These are phyloP conservation scores for Karalla daura DNA, from an alignment of 2,797 vertebrate genomes.

Conservation along the genomic window DNA sequence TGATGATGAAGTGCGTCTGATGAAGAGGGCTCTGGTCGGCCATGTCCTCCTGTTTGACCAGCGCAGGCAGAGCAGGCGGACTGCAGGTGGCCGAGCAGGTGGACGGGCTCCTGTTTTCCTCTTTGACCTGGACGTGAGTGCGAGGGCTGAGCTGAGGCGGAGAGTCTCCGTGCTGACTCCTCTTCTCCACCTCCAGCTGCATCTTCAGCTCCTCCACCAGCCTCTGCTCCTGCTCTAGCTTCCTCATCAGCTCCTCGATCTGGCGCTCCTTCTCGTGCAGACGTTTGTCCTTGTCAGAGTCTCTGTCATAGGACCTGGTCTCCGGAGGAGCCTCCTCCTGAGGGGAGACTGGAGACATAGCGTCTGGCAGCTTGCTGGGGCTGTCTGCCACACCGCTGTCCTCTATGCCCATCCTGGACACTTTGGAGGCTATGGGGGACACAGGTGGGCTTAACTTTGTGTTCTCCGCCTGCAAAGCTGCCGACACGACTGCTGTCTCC, in stretches of 20 bases:
- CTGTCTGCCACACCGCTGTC: constrained; percentile 82
- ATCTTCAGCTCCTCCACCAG: constrained; percentile 96
- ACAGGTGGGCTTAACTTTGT: constrained; percentile 85
- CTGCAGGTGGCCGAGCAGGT: constrained; percentile 58
- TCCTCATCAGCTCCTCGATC: constrained; percentile 94
- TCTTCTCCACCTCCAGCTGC: constrained; percentile 95
- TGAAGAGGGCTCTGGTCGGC: constrained; percentile 41
- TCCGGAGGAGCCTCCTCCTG: constrained; percentile 76
- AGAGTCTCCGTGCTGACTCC: constrained; percentile 83
- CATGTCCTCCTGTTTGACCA: constrained; percentile 86
- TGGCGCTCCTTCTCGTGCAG: constrained; percentile 97
- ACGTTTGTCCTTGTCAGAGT: constrained; percentile 92
- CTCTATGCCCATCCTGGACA: constrained; percentile 86
- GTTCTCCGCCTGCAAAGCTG: constrained; percentile 70
- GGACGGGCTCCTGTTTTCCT: constrained; percentile 76
- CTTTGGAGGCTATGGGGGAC: constrained; percentile 90
- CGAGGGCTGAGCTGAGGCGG: constrained; percentile 51
- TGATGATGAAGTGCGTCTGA: constrained; percentile 65
- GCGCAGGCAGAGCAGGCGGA: constrained; percentile 66
- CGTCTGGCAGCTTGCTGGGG: constrained; percentile 80
- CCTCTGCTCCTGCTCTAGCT: constrained; percentile 95
- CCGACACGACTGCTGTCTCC: constrained; percentile 58
- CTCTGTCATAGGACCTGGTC: constrained; percentile 83
- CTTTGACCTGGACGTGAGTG: constrained; percentile 82
- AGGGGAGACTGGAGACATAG: constrained; percentile 76